Evolutionary conservation across 2,888 invertebrate species (phyloP).

Genomic region (Kryphioiulus occultus): DNA sequence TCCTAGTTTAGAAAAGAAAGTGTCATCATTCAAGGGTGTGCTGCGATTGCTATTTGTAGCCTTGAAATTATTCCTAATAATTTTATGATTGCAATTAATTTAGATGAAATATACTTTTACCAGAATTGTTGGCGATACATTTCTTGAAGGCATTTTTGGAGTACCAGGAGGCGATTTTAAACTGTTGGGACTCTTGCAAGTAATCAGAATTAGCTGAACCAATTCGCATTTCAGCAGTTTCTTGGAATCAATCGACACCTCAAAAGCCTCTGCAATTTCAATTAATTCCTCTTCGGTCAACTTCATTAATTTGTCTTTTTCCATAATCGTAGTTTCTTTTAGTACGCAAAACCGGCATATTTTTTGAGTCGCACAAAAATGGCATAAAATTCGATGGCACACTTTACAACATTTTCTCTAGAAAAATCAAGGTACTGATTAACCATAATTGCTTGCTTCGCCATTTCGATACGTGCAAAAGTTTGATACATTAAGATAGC

Average conservation of each 20-base stretch:
- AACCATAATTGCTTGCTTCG: background rate
- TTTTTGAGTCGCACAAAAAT: background rate
- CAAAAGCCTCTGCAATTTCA: conserved; percentile 17
- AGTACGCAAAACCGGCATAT: background rate
- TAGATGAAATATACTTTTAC: background rate
- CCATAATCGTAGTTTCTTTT: background rate
- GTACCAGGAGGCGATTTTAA: background rate
- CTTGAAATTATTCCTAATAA: too few species aligned
- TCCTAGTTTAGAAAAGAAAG: background rate
- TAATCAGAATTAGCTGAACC: background rate
- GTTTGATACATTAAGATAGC: background rate
- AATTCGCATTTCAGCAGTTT: conserved; percentile 1
- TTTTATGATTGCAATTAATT: background rate
- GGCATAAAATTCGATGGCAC: background rate
- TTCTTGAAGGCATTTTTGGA: background rate
- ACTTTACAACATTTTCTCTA: background rate
- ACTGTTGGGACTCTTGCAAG: background rate
- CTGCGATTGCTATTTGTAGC: too few species aligned
- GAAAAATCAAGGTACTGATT: background rate
- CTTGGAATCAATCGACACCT: background rate
- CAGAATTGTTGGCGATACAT: background rate
- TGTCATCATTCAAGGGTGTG: background rate
- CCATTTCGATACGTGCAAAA: background rate
- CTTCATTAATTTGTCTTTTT: background rate
- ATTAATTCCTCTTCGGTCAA: conserved; percentile 14